Base-by-base conservation (phyloP, 2,888 invertebrate species). In the Caradrina clavipalpis region DNA sequence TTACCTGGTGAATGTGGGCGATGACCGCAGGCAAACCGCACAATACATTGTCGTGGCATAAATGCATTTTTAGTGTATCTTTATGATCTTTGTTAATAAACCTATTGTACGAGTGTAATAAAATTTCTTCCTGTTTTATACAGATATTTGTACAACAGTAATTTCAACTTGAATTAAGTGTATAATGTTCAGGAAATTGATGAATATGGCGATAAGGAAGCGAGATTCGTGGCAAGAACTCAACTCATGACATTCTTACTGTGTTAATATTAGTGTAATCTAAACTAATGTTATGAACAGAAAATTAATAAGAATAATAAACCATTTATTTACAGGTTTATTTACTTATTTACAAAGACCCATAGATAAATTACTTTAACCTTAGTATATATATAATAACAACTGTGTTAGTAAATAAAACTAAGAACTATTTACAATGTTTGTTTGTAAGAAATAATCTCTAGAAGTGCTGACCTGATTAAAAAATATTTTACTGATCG, bases 1-100 rank as follows among this genome's bases (percentile, higher is more conserved):
- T 59, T 69, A 50, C 22, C n/a, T 1, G 26, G 35, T 21, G 49
- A 69, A 53, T 56, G 53, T 57, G 59, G 22, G 26, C 65, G 66
- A 42, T 59, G 74, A 53, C 76, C 57, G 68, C 61, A 70, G 50
- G 55, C 49, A 53, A 42, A 51, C 35, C 49, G 1, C 42, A 73
- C 26, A 57, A 63, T 26, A 68, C 68, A 39, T 22, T 17, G 53
- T 57, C 39, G 22, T 70, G 66, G 60, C 77, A 73, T 31, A 61
- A 78, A 78, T 79, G 60, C 79, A 71, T 47, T 50, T 53, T 19
- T 47, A 35, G 51, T 50, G 13, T 65, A 54, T 74, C 78, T 69
- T 57, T 64, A 63, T 55, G 51, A 69, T 66, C 56, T 60, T 63
- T 31, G 53, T 57, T 69, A 61, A 55, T 78, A 69, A 53, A 53